Evolutionary conservation across 1,140 invertebrate species (phyloP), one percentile per base, ranked within the genome.

Genomic region (Acromyrmex echinatior): DNA sequence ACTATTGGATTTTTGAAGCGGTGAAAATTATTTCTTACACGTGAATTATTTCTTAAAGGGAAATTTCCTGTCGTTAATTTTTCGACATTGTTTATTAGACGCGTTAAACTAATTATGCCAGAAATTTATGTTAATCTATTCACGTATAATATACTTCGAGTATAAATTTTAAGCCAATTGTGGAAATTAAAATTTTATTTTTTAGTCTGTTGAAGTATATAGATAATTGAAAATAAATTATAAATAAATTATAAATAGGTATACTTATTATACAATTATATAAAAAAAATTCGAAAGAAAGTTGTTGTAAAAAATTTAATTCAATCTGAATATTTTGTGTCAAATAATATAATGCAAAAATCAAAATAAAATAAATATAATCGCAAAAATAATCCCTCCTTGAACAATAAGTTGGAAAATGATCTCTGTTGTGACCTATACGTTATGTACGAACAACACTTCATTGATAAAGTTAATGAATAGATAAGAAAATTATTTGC

Each of bases 401-500:
- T 25, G 2, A 31, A 58, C 31, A 71, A 28, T 12, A 82, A 73
- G 28, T 31, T 70, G 9, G 1, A 2, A 35, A 6, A 58, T 4
- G 1, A 70, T 18, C 7, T 10, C 12, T 31, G 3, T 21, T 70
- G 56, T 12, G 12, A 39, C 9, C 1, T 18, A 14, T 28, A 31
- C 14, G 7, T 39, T 45, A 35, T 4, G 5, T 9, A 16, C 18
- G 25, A 35, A n/a, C 18, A 39, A 62, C 6, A 28, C 25, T 62
- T 49, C 45, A 28, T 58, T 58, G 49, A 65, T 66, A 71, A 81
- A 28, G 45, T 10, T 18, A 21, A 58, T 7, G 5, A 6, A 53
- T 10, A 73, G 56, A 63, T 76, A 76, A 62, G 25, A 81, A 60
- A 71, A 14, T 68, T 35, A 45, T 68, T 28, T 49, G 25, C 45